Conservation (phyloP, 2,888 invertebrate species). For the Hartigia nigra region DNA sequence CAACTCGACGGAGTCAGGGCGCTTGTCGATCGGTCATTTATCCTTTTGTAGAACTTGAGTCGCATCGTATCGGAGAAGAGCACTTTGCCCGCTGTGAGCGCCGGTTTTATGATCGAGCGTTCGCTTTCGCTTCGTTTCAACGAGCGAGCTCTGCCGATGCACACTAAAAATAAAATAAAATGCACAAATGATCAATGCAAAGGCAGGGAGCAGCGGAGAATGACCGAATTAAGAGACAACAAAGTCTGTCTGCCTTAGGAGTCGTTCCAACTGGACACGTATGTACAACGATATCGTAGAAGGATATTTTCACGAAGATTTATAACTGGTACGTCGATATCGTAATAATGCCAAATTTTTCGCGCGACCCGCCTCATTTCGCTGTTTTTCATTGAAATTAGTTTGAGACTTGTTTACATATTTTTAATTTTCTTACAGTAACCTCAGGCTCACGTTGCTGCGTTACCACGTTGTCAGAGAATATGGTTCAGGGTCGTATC, state of each 20-base stretch:
- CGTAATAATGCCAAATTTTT: no score
- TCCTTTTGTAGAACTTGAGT: conserved; percentile 66
- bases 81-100: conserved; percentile 68
- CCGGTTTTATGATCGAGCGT: conserved; percentile 65
- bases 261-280: neutral
- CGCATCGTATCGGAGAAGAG: conserved; percentile 88
- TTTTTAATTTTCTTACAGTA: no score
- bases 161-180: conserved; percentile 13
- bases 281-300: no score
- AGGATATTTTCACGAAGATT: no score
- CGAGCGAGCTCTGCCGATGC: conserved; percentile 13
- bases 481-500: neutral
- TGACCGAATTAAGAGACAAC: neutral
- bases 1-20: neutral
- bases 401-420: no score
- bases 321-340: no score
- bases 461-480: neutral
- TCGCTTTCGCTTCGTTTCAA: conserved; percentile 65
- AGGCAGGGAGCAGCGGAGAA: no score
- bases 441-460: neutral
- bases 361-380: no score
- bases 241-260: neutral
- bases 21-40: neutral
- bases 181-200: neutral
- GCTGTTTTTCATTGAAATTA: no score